These are phyloP conservation scores for Perodicticus potto DNA, from an alignment of 2,797 vertebrate species.

Conservation along the genomic window DNA sequence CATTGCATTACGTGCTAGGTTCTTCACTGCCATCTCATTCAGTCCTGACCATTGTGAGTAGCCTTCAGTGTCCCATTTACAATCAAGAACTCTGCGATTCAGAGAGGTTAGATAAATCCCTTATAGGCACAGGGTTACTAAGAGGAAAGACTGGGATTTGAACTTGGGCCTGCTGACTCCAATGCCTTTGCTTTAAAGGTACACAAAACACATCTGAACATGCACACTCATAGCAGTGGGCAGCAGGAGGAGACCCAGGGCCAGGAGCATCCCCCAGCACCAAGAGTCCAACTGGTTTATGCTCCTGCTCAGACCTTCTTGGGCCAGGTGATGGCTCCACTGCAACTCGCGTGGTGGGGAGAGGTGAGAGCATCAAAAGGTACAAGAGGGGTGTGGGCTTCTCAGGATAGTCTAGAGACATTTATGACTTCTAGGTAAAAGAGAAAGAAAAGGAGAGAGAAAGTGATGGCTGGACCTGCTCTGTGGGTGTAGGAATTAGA, in stretches of 20 bases:
- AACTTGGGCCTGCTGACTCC: neutral
- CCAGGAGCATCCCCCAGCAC: neutral
- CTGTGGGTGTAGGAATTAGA: accelerated
- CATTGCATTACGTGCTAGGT: neutral
- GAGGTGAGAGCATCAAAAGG: neutral
- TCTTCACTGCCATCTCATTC: neutral
- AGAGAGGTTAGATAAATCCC: neutral
- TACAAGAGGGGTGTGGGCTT: neutral
- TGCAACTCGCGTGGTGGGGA: neutral
- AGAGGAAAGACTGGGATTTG: neutral
- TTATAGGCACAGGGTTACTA: neutral
- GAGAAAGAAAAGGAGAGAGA: neutral
- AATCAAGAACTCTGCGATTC: neutral
- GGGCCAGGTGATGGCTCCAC: neutral
- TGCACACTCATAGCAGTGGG: too few species aligned
- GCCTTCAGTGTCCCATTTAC: neutral
- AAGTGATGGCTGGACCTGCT: neutral
- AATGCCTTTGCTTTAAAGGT: neutral
- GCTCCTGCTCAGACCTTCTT: neutral
- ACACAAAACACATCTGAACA: neutral
- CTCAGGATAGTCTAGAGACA: neutral
- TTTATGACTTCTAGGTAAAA: neutral
- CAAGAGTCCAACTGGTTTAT: neutral
- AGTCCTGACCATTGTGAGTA: neutral
- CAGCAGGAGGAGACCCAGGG: neutral